Conservation (phyloP, 2,113 vertebrate genomes). For the Psophia crepitans region DNA sequence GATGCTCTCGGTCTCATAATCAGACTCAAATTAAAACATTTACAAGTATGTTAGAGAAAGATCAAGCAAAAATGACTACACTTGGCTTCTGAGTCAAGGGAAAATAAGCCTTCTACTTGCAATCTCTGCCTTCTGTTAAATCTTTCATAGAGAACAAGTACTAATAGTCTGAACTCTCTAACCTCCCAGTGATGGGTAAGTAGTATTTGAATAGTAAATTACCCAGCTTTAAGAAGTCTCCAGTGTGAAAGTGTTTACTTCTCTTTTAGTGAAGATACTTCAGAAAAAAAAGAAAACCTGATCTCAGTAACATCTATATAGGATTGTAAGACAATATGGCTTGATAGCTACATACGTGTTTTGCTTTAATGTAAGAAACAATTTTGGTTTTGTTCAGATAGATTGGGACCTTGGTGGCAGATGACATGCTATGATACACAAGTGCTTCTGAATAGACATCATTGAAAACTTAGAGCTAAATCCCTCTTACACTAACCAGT, state of each 20-base stretch:
- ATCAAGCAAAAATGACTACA: not conserved
- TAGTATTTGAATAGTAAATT: not conserved
- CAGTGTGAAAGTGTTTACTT: not conserved
- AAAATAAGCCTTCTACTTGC: not conserved
- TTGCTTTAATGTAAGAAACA: not conserved
- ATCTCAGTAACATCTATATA: not conserved
- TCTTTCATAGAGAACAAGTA: not conserved
- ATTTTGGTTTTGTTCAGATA: not conserved
- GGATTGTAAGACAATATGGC: not conserved
- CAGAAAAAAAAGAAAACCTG: not conserved
- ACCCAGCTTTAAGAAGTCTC: not conserved
- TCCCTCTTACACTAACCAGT: not conserved
- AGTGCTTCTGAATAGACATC: slow-evolving; percentile 19
- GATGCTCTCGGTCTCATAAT: not conserved
- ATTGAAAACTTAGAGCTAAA: slow-evolving; percentile 31
- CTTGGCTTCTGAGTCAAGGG: not conserved
- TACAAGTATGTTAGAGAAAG: not conserved
- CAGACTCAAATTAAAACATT: not conserved
- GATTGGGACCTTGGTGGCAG: not conserved
- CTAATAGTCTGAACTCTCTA: not conserved
- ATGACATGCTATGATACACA: not conserved
- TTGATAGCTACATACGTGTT: not conserved
- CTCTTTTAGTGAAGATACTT: not conserved
- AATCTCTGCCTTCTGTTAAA: not conserved
- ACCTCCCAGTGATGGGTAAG: not conserved